These are phyloP conservation scores for Penaeus vannamei DNA, from an alignment of 1,140 invertebrate genomes.

Conservation along the genomic window DNA sequence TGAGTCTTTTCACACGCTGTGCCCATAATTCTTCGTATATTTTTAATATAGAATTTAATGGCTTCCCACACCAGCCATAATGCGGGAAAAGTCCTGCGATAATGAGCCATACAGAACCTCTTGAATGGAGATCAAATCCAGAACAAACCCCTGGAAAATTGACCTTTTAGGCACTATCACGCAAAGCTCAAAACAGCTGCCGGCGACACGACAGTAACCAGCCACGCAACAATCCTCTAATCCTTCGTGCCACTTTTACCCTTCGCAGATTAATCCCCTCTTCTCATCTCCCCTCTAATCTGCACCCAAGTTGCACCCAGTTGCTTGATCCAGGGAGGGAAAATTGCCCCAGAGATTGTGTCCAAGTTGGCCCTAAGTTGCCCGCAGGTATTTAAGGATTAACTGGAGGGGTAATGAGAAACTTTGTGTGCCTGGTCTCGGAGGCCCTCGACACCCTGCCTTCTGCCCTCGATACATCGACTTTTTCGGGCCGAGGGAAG, in stretches of 20 bases:
- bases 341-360: constrained; percentile 61
- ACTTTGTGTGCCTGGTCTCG: constrained; percentile 28
- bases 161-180: constrained; percentile 8
- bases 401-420: constrained; percentile 55
- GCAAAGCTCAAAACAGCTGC: constrained; percentile 21
- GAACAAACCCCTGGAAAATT: constrained; percentile 16
- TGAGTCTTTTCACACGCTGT: constrained; percentile 31
- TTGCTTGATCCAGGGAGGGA: constrained; percentile 59
- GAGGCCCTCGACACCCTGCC: too few relatives aligned
- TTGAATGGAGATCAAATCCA: constrained; percentile 52
- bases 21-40: constrained; percentile 32
- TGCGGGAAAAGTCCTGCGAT: constrained; percentile 47
- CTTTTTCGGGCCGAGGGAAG: neutral
- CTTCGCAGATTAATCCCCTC: constrained; percentile 50
- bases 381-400: constrained; percentile 60
- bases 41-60: constrained; percentile 62
- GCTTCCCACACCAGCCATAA: constrained; percentile 40
- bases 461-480: too few relatives aligned
- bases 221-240: constrained; percentile 36
- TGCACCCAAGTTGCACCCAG: constrained; percentile 63
- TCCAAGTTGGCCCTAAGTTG: constrained; percentile 55
- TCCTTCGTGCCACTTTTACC: constrained; percentile 53
- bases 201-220: constrained; percentile 18
- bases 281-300: constrained; percentile 54
- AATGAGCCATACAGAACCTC: constrained; percentile 36